Percentiles rank a stretch among this genome's conserved stretches.
Evolutionary conservation across 2,888 invertebrate genomes (phyloP).

Genomic region (Eugnorisma glareosa): DNA sequence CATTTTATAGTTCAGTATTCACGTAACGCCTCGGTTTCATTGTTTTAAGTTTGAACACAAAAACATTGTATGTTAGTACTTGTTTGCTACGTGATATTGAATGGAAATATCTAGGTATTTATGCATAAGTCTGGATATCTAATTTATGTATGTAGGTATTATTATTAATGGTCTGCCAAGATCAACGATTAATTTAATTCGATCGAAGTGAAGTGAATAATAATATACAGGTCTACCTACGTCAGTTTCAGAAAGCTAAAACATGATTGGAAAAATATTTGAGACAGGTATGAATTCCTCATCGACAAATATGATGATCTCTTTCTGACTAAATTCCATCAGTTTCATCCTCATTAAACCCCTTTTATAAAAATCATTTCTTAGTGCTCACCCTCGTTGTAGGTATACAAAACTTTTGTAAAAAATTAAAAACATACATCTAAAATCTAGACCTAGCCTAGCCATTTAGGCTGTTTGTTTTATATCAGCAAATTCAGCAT

Average conservation of each 20-base stretch:
- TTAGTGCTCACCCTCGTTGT: not conserved
- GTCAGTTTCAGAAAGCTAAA: not conserved
- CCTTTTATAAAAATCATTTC: not conserved
- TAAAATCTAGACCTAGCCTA: not conserved
- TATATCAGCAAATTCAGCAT: not conserved
- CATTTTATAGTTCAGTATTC: slow-evolving; percentile 51
- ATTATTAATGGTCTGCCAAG: not conserved
- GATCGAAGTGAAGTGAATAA: not conserved
- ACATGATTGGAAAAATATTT: not conserved
- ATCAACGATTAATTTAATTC: not conserved
- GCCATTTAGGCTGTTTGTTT: not conserved
- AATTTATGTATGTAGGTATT: slow-evolving; percentile 5
- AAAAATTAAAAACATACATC: no score
- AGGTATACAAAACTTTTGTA: not conserved
- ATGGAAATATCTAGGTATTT: not conserved
- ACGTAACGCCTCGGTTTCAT: slow-evolving; percentile 40
- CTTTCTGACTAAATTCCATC: not conserved
- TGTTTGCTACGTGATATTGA: slow-evolving; percentile 21
- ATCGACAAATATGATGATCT: not conserved
- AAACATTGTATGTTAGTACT: slow-evolving; percentile 19
- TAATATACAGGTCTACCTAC: no score
- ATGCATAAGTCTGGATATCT: not conserved
- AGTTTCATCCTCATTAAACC: not conserved
- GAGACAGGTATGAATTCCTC: not conserved
- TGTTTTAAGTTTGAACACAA: slow-evolving; percentile 37